Conservation (phyloP, 2,888 invertebrate genomes). For the Ophion ellenae region DNA sequence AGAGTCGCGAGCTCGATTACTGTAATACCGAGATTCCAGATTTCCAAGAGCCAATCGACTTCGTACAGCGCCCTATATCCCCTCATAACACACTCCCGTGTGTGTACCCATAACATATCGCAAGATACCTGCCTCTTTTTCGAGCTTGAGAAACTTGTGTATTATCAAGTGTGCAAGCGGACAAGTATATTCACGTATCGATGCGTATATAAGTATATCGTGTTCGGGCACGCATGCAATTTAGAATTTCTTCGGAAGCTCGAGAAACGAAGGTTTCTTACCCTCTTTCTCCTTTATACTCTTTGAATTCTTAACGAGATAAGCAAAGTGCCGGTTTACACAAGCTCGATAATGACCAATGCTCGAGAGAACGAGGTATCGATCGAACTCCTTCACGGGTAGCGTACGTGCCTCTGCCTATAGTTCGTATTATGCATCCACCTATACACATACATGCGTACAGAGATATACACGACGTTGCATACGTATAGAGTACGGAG, state of each 20-base stretch:
- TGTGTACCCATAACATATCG: neutral
- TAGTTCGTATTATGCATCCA: neutral
- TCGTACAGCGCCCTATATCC: neutral
- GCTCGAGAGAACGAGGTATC: constrained; percentile 54
- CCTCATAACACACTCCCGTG: constrained; percentile 9
- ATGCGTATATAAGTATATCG: constrained; percentile 11
- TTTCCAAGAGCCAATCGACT: constrained; percentile 3
- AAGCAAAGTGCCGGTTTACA: constrained; percentile 61
- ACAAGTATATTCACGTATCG: neutral
- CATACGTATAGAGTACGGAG: neutral
- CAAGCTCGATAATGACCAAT: constrained; percentile 59
- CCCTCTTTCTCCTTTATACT: constrained; percentile 28
- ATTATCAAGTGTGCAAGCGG: constrained; percentile 1
- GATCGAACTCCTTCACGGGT: constrained; percentile 48
- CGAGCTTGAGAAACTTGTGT: constrained; percentile 27
- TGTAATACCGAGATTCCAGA: constrained; percentile 16
- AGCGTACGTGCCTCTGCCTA: constrained; percentile 10
- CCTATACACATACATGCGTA: neutral
- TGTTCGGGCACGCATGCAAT: constrained; percentile 12
- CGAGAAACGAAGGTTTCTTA: constrained; percentile 14
- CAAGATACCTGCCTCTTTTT: neutral
- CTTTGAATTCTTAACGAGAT: constrained; percentile 60
- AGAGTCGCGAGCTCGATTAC: neutral
- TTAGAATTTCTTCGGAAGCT: constrained; percentile 7
- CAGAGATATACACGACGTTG: neutral